These are phyloP conservation scores for Cercopithecus mona DNA, from an alignment of 2,113 vertebrate genomes.

Conservation along the genomic window DNA sequence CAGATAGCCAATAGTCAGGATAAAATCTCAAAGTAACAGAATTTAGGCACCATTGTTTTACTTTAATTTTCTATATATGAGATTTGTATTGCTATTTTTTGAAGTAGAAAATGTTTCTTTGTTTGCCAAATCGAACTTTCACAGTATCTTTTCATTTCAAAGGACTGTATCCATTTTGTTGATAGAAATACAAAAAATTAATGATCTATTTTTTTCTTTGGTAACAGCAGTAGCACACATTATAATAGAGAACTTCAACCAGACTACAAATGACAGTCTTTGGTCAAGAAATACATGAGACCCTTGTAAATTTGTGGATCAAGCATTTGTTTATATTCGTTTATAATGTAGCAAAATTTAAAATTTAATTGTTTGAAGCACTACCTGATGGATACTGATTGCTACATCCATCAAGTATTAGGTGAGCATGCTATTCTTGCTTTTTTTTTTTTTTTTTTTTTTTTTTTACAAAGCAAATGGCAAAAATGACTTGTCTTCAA, in stretches of 20 bases:
- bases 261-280: constrained; percentile 29
- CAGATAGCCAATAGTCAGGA: neutral
- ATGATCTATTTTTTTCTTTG: constrained; percentile 37
- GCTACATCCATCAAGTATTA: neutral
- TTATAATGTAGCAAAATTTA: neutral
- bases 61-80: neutral
- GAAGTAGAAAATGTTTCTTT: neutral
- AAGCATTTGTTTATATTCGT: constrained; percentile 29
- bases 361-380: constrained; percentile 17
- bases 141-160: constrained; percentile 30
- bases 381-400: neutral
- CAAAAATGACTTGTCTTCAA: neutral
- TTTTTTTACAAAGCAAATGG: neutral
- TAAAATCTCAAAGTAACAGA: neutral
- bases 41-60: neutral
- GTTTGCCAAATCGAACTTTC: neutral
- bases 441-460: neutral
- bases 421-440: neutral
- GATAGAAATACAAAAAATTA: constrained; percentile 36
- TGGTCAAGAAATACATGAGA: constrained; percentile 24
- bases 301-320: neutral
- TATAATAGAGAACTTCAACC: constrained; percentile 17
- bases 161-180: constrained; percentile 31
- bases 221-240: neutral
- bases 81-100: neutral